Evolutionary conservation across 1,140 invertebrate genomes (phyloP).

Genomic region (Mizuhopecten yessoensis): DNA sequence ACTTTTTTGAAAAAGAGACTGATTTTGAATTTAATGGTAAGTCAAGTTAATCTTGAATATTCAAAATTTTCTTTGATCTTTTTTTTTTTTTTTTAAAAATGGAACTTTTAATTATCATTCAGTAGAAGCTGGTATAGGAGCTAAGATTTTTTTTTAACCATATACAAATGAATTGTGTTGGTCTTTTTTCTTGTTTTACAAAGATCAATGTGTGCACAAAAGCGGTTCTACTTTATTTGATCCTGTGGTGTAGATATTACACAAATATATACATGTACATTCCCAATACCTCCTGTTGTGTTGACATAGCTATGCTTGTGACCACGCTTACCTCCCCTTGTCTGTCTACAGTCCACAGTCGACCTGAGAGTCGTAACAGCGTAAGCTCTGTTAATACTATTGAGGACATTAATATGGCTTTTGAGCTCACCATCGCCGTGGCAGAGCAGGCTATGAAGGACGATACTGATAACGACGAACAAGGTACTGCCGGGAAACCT

Average conservation of each 20-base stretch:
- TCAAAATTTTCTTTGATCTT: too few species aligned
- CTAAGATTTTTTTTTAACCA: too few species aligned
- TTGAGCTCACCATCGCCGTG: conserved; percentile 71
- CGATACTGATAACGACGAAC: conserved; percentile 18
- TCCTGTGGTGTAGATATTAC: not conserved
- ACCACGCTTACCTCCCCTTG: conserved; percentile 41
- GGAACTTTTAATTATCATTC: too few species aligned
- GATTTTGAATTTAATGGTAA: too few species aligned
- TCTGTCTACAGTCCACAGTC: conserved; percentile 64
- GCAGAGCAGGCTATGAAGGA: conserved; percentile 70
- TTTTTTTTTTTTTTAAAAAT: too few species aligned
- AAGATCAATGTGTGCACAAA: too few species aligned
- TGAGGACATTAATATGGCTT: conserved; percentile 78
- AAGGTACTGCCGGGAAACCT: conserved; percentile 53
- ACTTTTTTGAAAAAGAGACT: too few species aligned
- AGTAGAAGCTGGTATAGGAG: too few species aligned
- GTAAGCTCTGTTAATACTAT: conserved; percentile 74
- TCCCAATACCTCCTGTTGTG: not conserved
- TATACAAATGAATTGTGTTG: too few species aligned
- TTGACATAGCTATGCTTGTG: not conserved
- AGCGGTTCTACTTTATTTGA: too few species aligned
- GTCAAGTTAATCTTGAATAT: too few species aligned
- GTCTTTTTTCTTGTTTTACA: too few species aligned
- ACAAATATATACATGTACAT: not conserved
- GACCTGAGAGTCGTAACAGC: conserved; percentile 72